Conservation (phyloP, 2,888 invertebrate species). For the Prenolepis imparis region DNA sequence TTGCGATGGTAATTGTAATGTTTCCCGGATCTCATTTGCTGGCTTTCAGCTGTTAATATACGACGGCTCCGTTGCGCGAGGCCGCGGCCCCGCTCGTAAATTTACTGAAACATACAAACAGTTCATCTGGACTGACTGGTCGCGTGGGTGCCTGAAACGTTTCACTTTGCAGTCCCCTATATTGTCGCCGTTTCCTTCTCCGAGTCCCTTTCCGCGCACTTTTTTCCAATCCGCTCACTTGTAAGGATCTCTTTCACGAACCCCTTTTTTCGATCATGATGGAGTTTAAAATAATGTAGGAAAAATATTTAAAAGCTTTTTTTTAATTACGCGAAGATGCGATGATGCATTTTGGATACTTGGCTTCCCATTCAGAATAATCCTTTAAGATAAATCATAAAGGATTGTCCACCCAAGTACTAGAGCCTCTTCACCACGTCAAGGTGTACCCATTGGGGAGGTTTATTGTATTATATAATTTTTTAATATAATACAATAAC, state of each 20-base stretch:
- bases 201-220: background rate
- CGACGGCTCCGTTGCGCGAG: constrained; percentile 76
- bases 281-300: background rate
- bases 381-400: too few species aligned
- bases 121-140: constrained; percentile 78
- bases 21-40: constrained; percentile 82
- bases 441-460: too few species aligned
- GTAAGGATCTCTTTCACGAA: background rate
- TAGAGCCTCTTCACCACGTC: too few species aligned
- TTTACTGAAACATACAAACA: constrained; percentile 81
- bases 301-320: background rate
- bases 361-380: too few species aligned
- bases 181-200: constrained; percentile 28
- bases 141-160: constrained; percentile 78
- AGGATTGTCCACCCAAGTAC: too few species aligned
- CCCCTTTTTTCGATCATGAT: too few species aligned
- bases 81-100: constrained; percentile 78
- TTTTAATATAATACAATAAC: too few species aligned
- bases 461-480: too few species aligned
- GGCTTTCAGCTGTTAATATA: constrained; percentile 82
- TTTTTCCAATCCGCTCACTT: background rate
- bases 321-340: background rate
- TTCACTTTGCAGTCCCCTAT: constrained; percentile 74
- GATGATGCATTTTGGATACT: too few species aligned
- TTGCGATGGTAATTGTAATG: constrained; percentile 82